phyloP scores from a whole-genome alignment of 2,888 invertebrate genomes.

The Xanthorhoe spadicearia region DNA sequence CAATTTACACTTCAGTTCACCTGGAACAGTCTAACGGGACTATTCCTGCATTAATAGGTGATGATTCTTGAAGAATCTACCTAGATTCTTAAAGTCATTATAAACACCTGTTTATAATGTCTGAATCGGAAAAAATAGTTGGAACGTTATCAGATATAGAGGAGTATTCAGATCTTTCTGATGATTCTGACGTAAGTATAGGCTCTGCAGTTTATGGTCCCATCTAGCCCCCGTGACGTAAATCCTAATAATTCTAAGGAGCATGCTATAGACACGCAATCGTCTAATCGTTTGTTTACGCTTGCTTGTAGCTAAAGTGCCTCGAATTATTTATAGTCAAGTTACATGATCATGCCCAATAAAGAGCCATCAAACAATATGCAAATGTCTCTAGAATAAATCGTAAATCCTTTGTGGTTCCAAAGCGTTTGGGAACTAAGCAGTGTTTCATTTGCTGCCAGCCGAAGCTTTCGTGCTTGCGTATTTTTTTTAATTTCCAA shows the following conservation, averaged over 20 bases:
- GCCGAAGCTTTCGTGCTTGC: constrained; percentile 65
- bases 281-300: constrained; percentile 77
- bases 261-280: constrained; percentile 68
- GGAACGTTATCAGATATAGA: constrained; percentile 32
- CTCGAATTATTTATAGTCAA: constrained; percentile 73
- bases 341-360: constrained; percentile 79
- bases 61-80: constrained; percentile 15
- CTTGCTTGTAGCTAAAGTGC: constrained; percentile 73
- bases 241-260: constrained; percentile 57
- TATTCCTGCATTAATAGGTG: constrained; percentile 3
- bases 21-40: constrained; percentile 17
- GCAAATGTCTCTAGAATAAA: constrained; percentile 73
- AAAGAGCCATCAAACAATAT: constrained; percentile 76
- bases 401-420: constrained; percentile 66
- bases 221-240: constrained; percentile 22
- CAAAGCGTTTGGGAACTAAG: constrained; percentile 62
- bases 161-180: constrained; percentile 56
- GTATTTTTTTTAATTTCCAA: constrained; percentile 52
- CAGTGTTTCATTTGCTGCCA: constrained; percentile 71
- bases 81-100: too few species aligned
- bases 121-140: constrained; percentile 39
- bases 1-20: constrained; percentile 51
- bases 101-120: constrained; percentile 41
- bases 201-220: constrained; percentile 34
- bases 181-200: constrained; percentile 65